These are phyloP conservation scores for Antrozous pallidus DNA, from an alignment of 2,797 vertebrate species.

Conservation along the genomic window DNA sequence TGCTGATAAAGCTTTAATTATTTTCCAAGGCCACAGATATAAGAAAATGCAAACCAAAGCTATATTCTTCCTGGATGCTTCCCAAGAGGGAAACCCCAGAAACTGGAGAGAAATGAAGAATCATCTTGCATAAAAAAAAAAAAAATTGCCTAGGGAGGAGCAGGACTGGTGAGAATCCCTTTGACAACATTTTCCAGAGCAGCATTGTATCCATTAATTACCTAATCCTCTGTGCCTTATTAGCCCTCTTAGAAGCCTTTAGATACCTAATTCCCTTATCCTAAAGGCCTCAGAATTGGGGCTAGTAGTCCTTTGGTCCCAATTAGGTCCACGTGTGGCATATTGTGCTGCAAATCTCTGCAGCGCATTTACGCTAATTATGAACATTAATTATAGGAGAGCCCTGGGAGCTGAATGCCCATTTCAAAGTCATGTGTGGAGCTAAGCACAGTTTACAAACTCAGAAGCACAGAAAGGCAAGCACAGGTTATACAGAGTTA, in stretches of 20 bases:
- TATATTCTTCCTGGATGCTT: not conserved
- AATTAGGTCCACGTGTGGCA: slow-evolving; percentile 40
- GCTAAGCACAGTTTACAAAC: slow-evolving; percentile 22
- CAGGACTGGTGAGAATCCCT: not conserved
- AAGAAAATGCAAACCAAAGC: slow-evolving; percentile 45
- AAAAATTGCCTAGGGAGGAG: slow-evolving; percentile 29
- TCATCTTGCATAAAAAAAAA: slow-evolving; percentile 28
- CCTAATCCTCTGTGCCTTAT: slow-evolving; percentile 55
- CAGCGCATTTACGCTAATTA: slow-evolving; percentile 56
- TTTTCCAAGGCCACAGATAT: not conserved
- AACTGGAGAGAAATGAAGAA: not conserved
- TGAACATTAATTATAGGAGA: slow-evolving; percentile 64
- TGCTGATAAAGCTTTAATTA: slow-evolving; percentile 57
- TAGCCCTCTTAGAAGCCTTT: slow-evolving; percentile 39
- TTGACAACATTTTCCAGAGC: slow-evolving; percentile 35
- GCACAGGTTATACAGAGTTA: not conserved
- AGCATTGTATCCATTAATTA: slow-evolving; percentile 43
- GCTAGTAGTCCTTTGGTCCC: slow-evolving; percentile 43
- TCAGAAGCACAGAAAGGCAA: not conserved
- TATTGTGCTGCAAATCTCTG: slow-evolving; percentile 53
- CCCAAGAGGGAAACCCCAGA: not conserved
- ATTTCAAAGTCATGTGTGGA: slow-evolving; percentile 16
- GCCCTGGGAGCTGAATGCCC: slow-evolving; percentile 17
- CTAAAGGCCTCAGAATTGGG: slow-evolving; percentile 42
- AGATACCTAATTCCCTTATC: slow-evolving; percentile 48